phyloP scores from a whole-genome alignment of 2,113 vertebrate species.

The Mormyrus lacerda region DNA sequence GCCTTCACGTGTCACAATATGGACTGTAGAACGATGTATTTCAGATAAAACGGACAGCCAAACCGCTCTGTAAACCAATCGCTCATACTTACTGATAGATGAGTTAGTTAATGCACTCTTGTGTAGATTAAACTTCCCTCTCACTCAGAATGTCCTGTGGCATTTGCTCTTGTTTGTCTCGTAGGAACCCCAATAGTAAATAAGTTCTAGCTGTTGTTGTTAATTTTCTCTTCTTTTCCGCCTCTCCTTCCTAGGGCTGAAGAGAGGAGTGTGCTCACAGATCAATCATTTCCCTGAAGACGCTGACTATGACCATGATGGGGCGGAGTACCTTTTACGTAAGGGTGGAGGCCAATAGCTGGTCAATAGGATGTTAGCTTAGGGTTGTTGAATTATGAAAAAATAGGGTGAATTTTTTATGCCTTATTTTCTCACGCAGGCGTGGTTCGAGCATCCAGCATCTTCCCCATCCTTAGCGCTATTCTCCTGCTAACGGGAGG shows the following conservation, averaged over 20 bases:
- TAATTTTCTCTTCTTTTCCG: constrained; percentile 7
- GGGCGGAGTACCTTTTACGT: constrained; percentile 86
- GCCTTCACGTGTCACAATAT: neutral
- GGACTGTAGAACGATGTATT: neutral
- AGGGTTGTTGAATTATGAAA: neutral
- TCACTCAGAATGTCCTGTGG: neutral
- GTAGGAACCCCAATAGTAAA: neutral
- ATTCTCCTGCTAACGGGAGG: constrained; percentile 87
- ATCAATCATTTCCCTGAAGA: constrained; percentile 93
- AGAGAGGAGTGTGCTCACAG: constrained; percentile 82
- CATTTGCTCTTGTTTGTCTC: neutral
- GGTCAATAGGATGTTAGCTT: constrained; percentile 23
- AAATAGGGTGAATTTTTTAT: neutral
- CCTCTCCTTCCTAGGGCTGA: constrained; percentile 64
- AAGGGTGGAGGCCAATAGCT: constrained; percentile 33
- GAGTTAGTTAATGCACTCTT: neutral
- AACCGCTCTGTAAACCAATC: neutral
- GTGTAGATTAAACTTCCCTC: neutral
- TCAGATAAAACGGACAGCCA: neutral
- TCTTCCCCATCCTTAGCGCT: constrained; percentile 92
- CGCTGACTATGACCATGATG: constrained; percentile 88
- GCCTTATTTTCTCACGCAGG: constrained; percentile 51
- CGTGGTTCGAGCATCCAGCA: constrained; percentile 87
- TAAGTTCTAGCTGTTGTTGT: neutral
- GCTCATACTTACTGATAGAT: neutral